phyloP scores from a whole-genome alignment of 2,888 invertebrate genomes.

The Xestia xanthographa region DNA sequence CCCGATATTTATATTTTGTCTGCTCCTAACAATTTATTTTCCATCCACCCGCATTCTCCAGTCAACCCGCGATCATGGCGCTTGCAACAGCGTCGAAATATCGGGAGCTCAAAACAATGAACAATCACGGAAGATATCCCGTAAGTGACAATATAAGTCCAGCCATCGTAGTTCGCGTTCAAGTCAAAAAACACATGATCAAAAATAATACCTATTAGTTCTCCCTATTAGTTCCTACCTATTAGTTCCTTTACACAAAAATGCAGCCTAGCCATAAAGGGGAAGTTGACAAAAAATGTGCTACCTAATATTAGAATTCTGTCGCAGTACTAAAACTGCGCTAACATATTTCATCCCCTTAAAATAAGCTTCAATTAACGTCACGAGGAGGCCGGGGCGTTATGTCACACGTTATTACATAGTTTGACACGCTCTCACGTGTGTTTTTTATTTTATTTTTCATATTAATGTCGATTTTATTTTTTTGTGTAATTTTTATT shows the following conservation, averaged over 20 bases:
- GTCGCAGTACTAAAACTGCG: slow-evolving; percentile 52
- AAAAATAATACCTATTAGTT: neutral
- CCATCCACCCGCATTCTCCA: too few relatives aligned
- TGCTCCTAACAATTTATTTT: too few relatives aligned
- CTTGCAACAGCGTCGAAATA: too few relatives aligned
- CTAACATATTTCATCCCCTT: slow-evolving; percentile 52
- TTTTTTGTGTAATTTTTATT: neutral
- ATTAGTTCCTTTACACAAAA: neutral
- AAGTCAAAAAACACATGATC: neutral
- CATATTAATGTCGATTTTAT: neutral
- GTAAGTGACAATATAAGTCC: too few relatives aligned
- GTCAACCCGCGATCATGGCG: too few relatives aligned
- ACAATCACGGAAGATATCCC: too few relatives aligned
- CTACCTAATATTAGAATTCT: slow-evolving; percentile 36
- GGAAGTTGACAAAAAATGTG: neutral
- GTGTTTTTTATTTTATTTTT: neutral
- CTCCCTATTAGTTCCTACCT: too few relatives aligned
- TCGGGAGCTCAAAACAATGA: too few relatives aligned
- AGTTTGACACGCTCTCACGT: slow-evolving; percentile 41
- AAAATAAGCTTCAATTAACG: slow-evolving; percentile 56
- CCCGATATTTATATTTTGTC: too few relatives aligned
- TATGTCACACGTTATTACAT: slow-evolving; percentile 39
- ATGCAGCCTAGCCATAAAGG: neutral
- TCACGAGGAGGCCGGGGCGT: slow-evolving; percentile 39
- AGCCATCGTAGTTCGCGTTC: too few relatives aligned